Percentiles rank a stretch among this genome's conserved stretches.
Evolutionary conservation across 2,113 vertebrate species (phyloP).

Genomic region (Ardeotis arabs): DNA sequence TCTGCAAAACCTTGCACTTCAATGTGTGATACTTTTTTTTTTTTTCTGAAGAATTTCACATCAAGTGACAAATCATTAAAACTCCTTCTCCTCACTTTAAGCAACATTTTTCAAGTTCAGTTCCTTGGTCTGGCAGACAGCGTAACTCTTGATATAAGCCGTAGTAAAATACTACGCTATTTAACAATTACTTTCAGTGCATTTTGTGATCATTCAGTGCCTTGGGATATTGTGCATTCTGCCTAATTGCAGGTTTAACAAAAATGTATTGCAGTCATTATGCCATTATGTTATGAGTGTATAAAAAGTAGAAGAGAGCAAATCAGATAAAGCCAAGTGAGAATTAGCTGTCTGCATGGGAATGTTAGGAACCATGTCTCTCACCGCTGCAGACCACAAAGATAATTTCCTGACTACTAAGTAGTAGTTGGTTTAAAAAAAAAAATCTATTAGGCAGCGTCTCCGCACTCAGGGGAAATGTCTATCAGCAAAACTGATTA

Average conservation of each 20-base stretch:
- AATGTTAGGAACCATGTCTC: constrained; percentile 20
- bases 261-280: neutral
- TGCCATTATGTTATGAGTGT: neutral
- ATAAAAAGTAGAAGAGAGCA: neutral
- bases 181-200: constrained; percentile 24
- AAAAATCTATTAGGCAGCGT: constrained; percentile 47
- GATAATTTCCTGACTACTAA: constrained; percentile 68
- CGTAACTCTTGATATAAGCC: neutral
- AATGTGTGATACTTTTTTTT: neutral
- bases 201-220: neutral
- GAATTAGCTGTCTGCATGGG: neutral
- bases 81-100: neutral
- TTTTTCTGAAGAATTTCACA: neutral
- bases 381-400: constrained; percentile 33
- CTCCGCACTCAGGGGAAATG: constrained; percentile 51
- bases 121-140: neutral
- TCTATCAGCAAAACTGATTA: constrained; percentile 71
- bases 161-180: neutral
- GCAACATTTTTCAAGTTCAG: neutral
- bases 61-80: neutral
- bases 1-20: neutral
- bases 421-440: constrained; percentile 23
- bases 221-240: neutral
- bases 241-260: constrained; percentile 27
- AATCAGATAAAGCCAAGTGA: neutral